These are phyloP conservation scores for Sinocyclocheilus anophthalmus DNA, from an alignment of 2,113 vertebrate species.

Conservation along the genomic window DNA sequence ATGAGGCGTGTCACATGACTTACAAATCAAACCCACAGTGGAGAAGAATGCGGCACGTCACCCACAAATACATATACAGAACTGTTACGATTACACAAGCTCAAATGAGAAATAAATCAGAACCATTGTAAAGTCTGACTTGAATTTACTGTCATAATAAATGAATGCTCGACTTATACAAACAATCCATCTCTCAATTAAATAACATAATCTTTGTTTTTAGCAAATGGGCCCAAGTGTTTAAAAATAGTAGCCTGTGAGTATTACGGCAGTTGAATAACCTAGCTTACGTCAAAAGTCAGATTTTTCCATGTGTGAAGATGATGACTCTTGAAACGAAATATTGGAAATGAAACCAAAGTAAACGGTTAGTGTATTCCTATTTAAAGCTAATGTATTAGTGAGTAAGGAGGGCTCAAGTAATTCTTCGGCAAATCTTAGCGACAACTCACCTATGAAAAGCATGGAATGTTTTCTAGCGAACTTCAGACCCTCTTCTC, in stretches of 20 bases:
- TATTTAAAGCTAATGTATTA: neutral
- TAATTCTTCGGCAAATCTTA: slow-evolving; percentile 51
- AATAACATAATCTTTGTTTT: slow-evolving; percentile 29
- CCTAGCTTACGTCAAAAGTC: slow-evolving; percentile 21
- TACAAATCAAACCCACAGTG: slow-evolving; percentile 30
- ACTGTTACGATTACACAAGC: slow-evolving; percentile 8
- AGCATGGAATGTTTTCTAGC: slow-evolving; percentile 98
- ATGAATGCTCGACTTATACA: slow-evolving; percentile 12
- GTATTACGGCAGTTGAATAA: slow-evolving; percentile 18
- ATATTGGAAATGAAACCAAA: slow-evolving; percentile 13
- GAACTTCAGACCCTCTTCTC: slow-evolving; percentile 95
- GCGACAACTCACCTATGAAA: slow-evolving; percentile 87
- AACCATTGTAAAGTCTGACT: slow-evolving; percentile 25
- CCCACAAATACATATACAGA: slow-evolving; percentile 29
- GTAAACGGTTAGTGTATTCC: neutral
- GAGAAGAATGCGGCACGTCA: slow-evolving; percentile 20
- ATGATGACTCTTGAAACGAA: slow-evolving; percentile 15
- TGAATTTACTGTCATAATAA: slow-evolving; percentile 30
- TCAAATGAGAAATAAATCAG: slow-evolving; percentile 28
- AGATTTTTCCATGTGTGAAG: neutral
- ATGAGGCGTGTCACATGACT: slow-evolving; percentile 29
- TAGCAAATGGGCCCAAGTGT: slow-evolving; percentile 8
- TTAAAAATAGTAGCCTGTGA: slow-evolving; percentile 15
- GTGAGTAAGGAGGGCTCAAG: neutral
- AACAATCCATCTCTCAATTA: slow-evolving; percentile 25